Evolutionary conservation across 2,113 vertebrate genomes (phyloP).

Genomic region (Plecturocebus donacophilus): DNA sequence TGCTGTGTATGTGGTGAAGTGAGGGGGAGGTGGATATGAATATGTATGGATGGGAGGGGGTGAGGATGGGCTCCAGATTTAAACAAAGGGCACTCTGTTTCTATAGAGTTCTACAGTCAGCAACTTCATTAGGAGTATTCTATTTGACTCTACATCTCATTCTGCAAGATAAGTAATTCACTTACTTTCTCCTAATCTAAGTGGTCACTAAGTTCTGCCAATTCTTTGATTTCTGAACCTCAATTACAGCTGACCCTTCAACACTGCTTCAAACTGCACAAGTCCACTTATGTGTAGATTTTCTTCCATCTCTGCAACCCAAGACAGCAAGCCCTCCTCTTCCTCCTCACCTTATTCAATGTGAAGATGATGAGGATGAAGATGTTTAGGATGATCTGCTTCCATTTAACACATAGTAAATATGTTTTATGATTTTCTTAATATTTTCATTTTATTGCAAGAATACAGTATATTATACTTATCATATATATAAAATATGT

Average conservation of each 20-base stretch:
- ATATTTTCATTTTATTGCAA: not conserved
- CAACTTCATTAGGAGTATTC: not conserved
- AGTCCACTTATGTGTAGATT: not conserved
- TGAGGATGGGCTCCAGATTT: not conserved
- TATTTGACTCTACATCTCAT: not conserved
- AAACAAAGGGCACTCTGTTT: not conserved
- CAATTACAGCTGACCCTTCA: not conserved
- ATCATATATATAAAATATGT: not conserved
- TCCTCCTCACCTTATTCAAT: not conserved
- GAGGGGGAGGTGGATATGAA: not conserved
- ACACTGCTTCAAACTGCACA: not conserved
- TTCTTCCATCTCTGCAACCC: not conserved
- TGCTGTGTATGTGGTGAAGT: not conserved
- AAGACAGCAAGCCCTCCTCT: not conserved
- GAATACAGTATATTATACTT: not conserved
- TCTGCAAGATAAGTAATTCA: not conserved
- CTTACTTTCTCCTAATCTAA: not conserved
- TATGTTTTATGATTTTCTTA: not conserved
- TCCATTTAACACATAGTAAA: not conserved
- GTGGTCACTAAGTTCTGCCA: not conserved
- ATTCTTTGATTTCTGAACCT: conserved; percentile 8
- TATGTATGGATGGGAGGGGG: not conserved
- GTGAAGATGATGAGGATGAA: not conserved
- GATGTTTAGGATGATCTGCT: not conserved
- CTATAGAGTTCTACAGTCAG: not conserved